These are phyloP conservation scores for Xanthorhoe designata DNA, from an alignment of 2,888 invertebrate species.

Conservation along the genomic window DNA sequence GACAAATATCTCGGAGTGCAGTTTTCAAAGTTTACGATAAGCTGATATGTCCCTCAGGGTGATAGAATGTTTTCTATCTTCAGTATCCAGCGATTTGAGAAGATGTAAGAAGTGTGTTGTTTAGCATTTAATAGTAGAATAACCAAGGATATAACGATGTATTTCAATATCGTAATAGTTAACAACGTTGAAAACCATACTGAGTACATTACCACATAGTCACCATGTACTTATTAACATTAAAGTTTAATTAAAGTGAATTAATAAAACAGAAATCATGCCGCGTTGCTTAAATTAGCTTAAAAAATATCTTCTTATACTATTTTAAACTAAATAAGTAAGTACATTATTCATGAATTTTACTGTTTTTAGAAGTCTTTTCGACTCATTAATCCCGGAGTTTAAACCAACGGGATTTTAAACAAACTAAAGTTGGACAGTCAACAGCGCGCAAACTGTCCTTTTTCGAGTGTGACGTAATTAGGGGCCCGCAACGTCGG, in stretches of 20 bases:
- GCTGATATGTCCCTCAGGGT: conserved; percentile 63
- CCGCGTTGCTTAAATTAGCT: too few relatives aligned
- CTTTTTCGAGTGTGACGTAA: conserved; percentile 57
- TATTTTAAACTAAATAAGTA: background rate
- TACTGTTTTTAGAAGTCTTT: conserved; percentile 14
- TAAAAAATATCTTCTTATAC: too few relatives aligned
- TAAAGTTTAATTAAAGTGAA: too few relatives aligned
- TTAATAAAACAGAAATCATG: too few relatives aligned
- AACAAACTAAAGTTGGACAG: conserved; percentile 29
- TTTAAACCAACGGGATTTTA: conserved; percentile 30
- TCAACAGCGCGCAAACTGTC: conserved; percentile 43
- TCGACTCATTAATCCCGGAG: conserved; percentile 13
- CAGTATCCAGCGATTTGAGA: conserved; percentile 60
- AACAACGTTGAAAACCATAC: too few relatives aligned
- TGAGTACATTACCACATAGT: too few relatives aligned
- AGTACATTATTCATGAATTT: background rate
- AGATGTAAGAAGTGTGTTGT: conserved; percentile 35
- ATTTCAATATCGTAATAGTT: too few relatives aligned
- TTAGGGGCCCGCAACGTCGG: conserved; percentile 55
- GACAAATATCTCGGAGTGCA: conserved; percentile 74
- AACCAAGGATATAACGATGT: too few relatives aligned
- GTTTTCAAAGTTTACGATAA: conserved; percentile 65
- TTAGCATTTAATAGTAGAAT: too few relatives aligned
- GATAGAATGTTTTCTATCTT: conserved; percentile 62
- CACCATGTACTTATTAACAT: too few relatives aligned